Percentiles rank a stretch among this genome's conserved stretches.
Conservation (phyloP, 2,888 invertebrate genomes). For the Peribatodes rhomboidaria region DNA sequence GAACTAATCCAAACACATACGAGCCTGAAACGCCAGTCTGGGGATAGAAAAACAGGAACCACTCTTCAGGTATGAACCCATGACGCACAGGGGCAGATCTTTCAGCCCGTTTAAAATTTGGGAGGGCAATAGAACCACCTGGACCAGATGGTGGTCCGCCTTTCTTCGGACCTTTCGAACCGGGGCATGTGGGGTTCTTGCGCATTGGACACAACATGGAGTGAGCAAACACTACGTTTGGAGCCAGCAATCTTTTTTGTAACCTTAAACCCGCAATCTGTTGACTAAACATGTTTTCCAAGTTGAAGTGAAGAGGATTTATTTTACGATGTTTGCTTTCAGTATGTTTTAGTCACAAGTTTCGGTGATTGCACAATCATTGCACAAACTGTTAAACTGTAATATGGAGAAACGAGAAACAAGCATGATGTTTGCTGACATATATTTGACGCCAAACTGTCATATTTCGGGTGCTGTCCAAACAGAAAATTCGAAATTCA, state of each 20-base stretch:
- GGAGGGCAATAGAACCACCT: background rate
- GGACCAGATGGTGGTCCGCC: background rate
- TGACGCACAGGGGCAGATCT: conserved; percentile 83
- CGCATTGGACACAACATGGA: conserved; percentile 45
- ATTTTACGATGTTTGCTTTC: background rate
- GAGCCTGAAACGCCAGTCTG: conserved; percentile 96
- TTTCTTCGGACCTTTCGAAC: conserved; percentile 18
- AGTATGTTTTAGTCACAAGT: background rate
- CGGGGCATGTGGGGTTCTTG: conserved; percentile 24
- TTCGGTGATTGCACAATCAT: background rate
- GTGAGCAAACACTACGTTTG: conserved; percentile 46
- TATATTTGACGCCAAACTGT: too few species aligned
- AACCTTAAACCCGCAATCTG: conserved; percentile 38
- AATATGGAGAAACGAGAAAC: too few species aligned
- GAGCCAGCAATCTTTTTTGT: conserved; percentile 41
- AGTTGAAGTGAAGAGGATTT: background rate
- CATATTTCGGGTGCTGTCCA: too few species aligned
- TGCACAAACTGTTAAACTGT: too few species aligned
- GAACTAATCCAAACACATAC: conserved; percentile 92
- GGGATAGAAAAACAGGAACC: conserved; percentile 94
- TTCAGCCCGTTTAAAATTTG: conserved; percentile 55
- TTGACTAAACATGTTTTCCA: conserved; percentile 50
- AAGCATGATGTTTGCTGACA: too few species aligned
- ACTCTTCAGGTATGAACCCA: conserved; percentile 81
- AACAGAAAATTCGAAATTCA: too few species aligned